These are phyloP conservation scores for Caranx melampygus DNA, from an alignment of 2,113 vertebrate genomes.

Conservation along the genomic window DNA sequence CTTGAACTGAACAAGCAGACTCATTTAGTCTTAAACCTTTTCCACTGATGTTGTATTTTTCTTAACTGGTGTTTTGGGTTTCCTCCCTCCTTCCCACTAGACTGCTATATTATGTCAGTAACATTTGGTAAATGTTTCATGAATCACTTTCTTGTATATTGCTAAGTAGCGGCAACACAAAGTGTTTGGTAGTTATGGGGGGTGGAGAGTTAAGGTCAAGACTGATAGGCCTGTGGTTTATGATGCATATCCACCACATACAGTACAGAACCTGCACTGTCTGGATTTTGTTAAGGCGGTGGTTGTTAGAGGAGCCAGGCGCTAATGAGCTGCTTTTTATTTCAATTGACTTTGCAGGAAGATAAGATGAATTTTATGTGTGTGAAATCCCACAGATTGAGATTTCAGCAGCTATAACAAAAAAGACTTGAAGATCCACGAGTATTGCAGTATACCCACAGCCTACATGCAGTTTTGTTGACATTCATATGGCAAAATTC, in stretches of 20 bases:
- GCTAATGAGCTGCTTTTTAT: not conserved
- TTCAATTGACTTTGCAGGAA: not conserved
- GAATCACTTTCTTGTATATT: not conserved
- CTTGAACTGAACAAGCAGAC: not conserved
- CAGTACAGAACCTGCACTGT: not conserved
- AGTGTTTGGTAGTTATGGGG: not conserved
- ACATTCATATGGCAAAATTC: constrained; percentile 55
- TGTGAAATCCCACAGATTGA: not conserved
- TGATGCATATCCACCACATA: not conserved
- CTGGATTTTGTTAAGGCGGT: not conserved
- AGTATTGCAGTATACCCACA: constrained; percentile 17
- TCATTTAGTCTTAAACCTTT: not conserved
- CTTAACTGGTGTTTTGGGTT: too few species aligned
- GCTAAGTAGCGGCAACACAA: not conserved
- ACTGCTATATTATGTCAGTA: too few species aligned
- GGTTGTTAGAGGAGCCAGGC: not conserved
- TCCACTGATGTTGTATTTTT: too few species aligned
- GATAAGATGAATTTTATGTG: not conserved
- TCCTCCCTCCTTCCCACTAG: too few species aligned
- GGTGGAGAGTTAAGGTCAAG: not conserved
- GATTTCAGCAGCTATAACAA: not conserved
- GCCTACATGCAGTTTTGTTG: constrained; percentile 29
- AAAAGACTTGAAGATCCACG: not conserved
- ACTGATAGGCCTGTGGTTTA: not conserved
- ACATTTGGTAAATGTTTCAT: not conserved